Conservation (phyloP, 2,888 invertebrate genomes). For the Leptopilina myrica region DNA sequence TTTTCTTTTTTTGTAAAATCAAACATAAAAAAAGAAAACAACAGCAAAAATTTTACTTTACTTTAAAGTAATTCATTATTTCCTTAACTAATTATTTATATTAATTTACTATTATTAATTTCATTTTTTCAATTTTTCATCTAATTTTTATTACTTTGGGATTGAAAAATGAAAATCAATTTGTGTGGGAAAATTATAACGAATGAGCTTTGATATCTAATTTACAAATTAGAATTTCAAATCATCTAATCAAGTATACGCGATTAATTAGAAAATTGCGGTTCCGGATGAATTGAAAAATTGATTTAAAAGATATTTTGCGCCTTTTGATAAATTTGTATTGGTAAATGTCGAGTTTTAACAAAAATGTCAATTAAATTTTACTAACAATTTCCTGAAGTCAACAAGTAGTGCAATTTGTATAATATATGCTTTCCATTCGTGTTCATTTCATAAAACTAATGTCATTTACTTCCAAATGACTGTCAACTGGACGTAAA, state of each 20-base stretch:
- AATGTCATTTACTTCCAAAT: conserved; percentile 8
- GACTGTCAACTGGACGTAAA: not conserved
- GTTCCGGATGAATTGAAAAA: conserved; percentile 16
- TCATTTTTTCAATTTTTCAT: too few relatives aligned
- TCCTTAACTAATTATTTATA: too few relatives aligned
- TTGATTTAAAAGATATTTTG: not conserved
- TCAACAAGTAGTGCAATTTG: not conserved
- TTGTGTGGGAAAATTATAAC: not conserved
- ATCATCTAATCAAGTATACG: not conserved
- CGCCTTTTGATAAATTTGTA: not conserved
- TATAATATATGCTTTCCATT: not conserved
- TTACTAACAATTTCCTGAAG: not conserved
- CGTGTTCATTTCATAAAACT: conserved; percentile 1
- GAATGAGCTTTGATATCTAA: conserved; percentile 4
- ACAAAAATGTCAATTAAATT: conserved; percentile 20
- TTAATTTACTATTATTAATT: too few relatives aligned
- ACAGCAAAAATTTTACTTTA: too few relatives aligned
- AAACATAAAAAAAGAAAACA: too few relatives aligned
- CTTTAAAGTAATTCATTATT: too few relatives aligned
- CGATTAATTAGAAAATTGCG: conserved; percentile 14
- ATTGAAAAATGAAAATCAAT: too few relatives aligned
- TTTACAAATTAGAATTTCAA: conserved; percentile 1
- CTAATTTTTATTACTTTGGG: too few relatives aligned
- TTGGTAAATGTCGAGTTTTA: not conserved
- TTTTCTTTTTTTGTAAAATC: too few relatives aligned